Conservation (phyloP, 2,888 invertebrate genomes). For the Syritta pipiens region DNA sequence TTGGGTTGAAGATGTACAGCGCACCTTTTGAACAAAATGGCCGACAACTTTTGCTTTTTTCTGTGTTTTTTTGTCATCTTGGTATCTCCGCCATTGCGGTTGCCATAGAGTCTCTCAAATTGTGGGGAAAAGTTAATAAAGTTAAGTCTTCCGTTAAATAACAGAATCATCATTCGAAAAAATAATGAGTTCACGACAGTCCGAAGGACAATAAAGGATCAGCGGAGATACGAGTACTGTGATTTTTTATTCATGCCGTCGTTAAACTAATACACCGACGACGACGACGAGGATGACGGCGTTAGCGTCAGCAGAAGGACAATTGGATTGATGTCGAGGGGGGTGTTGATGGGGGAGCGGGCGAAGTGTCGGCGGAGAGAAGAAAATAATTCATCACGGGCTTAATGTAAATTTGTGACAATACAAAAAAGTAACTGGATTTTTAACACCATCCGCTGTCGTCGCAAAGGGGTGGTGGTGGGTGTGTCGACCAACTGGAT, state of each 20-base stretch:
- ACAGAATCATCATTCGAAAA: slow-evolving; percentile 62
- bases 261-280: slow-evolving; percentile 60
- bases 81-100: neutral
- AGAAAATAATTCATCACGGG: slow-evolving; percentile 66
- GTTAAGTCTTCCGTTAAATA: slow-evolving; percentile 70
- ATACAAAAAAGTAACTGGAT: slow-evolving; percentile 67
- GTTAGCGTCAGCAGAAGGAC: slow-evolving; percentile 59
- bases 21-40: slow-evolving; percentile 60
- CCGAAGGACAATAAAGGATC: slow-evolving; percentile 52
- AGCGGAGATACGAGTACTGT: slow-evolving; percentile 50
- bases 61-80: too few species aligned
- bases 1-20: too few species aligned
- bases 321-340: slow-evolving; percentile 30
- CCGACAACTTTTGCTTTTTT: too few species aligned
- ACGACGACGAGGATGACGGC: too few species aligned
- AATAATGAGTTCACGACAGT: slow-evolving; percentile 66
- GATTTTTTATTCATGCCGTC: slow-evolving; percentile 64
- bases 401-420: slow-evolving; percentile 68
- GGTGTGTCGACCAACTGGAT: slow-evolving; percentile 22
- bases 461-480: slow-evolving; percentile 23
- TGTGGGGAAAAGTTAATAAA: slow-evolving; percentile 63
- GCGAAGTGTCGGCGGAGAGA: slow-evolving; percentile 14
- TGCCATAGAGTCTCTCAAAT: slow-evolving; percentile 12
- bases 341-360: neutral
- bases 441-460: slow-evolving; percentile 62